phyloP scores from a whole-genome alignment of 2,113 vertebrate genomes.

The Mohoua ochrocephala region DNA sequence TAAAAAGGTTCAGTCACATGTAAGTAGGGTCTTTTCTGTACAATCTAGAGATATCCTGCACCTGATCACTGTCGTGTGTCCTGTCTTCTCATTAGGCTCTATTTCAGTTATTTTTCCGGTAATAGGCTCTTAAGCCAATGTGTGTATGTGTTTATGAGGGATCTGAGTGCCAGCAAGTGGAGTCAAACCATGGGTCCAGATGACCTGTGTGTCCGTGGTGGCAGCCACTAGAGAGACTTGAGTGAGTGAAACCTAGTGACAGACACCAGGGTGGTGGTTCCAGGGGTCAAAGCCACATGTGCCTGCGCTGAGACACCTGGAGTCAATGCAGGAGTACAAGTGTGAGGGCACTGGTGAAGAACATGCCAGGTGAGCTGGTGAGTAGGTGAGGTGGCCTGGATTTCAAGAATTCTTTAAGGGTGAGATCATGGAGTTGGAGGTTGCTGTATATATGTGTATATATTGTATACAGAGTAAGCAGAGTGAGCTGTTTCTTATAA shows the following conservation, averaged over 20 bases:
- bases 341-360: not conserved
- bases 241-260: not conserved
- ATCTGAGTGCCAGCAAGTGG: not conserved
- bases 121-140: not conserved
- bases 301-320: fast-evolving
- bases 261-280: not conserved
- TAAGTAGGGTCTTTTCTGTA: not conserved
- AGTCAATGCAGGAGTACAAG: not conserved
- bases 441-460: not conserved
- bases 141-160: not conserved
- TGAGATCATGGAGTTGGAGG: fast-evolving
- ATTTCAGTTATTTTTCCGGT: not conserved
- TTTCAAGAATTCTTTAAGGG: not conserved
- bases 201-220: not conserved
- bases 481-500: not conserved
- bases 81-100: not conserved
- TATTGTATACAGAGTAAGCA: not conserved
- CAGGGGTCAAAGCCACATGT: fast-evolving
- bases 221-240: not conserved
- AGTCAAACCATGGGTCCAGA: not conserved
- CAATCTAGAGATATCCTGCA: not conserved
- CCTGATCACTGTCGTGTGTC: not conserved
- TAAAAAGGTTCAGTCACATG: fast-evolving
- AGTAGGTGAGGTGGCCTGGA: not conserved
- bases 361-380: not conserved